Conservation (phyloP, 2,797 vertebrate species). For the Scolopax rusticola region DNA sequence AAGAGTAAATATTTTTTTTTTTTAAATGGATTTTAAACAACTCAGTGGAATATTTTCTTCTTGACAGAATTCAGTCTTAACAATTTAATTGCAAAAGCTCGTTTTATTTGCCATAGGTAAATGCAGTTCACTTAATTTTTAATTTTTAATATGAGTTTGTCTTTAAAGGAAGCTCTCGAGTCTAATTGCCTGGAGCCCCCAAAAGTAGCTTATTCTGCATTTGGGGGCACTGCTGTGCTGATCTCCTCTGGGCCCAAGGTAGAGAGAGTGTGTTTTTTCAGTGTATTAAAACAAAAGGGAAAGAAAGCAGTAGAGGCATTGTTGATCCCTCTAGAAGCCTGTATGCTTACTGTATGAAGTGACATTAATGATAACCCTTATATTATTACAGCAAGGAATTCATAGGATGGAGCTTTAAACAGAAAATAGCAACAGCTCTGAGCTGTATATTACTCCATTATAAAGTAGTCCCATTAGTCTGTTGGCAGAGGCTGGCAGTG, state of each 20-base stretch:
- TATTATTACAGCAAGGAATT: not conserved
- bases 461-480: slow-evolving; percentile 19
- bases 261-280: not conserved
- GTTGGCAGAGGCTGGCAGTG: slow-evolving; percentile 6
- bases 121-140: not conserved
- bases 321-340: not conserved
- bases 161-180: not conserved
- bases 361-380: not conserved
- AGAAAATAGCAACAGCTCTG: not conserved
- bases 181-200: not conserved
- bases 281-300: not conserved
- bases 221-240: not conserved
- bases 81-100: not conserved
- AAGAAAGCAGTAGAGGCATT: not conserved
- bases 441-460: not conserved
- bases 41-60: not conserved
- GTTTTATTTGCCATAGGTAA: not conserved
- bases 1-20: not conserved
- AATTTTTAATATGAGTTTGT: not conserved
- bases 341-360: not conserved
- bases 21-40: not conserved
- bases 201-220: not conserved
- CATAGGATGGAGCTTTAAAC: not conserved
- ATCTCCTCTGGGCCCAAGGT: not conserved
- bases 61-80: not conserved